phyloP scores from a whole-genome alignment of 2,888 invertebrate species.

The Drosophila villosipedis region DNA sequence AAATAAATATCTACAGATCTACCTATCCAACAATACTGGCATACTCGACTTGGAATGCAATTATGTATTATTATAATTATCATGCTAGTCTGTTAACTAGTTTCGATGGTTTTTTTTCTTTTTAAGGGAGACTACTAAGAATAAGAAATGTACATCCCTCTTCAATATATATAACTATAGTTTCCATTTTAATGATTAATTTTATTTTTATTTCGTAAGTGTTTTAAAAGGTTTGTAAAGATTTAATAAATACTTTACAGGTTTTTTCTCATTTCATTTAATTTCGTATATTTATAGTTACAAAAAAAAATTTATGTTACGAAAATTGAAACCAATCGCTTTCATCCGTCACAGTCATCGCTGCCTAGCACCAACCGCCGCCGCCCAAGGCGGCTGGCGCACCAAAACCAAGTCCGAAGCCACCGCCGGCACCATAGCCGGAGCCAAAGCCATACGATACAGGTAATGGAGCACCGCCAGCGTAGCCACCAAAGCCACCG shows the following conservation, averaged over 20 bases:
- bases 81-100: not conserved
- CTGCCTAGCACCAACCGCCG: conserved; percentile 64
- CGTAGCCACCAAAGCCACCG: conserved; percentile 44
- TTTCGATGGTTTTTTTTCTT: not conserved
- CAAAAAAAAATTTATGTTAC: conserved; percentile 31
- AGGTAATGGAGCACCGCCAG: conserved; percentile 45
- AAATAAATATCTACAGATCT: not conserved
- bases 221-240: not conserved
- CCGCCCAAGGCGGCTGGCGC: conserved; percentile 64
- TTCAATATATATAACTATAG: not conserved
- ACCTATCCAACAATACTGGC: not conserved
- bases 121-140: no score
- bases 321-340: conserved; percentile 17
- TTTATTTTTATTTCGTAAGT: not conserved
- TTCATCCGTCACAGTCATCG: conserved; percentile 7
- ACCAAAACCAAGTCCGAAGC: conserved; percentile 67
- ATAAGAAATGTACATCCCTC: not conserved
- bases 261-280: conserved; percentile 18
- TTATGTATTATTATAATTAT: not conserved
- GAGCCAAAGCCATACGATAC: conserved; percentile 63
- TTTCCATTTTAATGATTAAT: not conserved
- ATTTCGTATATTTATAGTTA: conserved; percentile 39
- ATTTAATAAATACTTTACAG: not conserved
- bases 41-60: not conserved
- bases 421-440: conserved; percentile 65